Base-by-base conservation (phyloP, 2,113 vertebrate genomes). In the Brienomyrus longianalis region DNA sequence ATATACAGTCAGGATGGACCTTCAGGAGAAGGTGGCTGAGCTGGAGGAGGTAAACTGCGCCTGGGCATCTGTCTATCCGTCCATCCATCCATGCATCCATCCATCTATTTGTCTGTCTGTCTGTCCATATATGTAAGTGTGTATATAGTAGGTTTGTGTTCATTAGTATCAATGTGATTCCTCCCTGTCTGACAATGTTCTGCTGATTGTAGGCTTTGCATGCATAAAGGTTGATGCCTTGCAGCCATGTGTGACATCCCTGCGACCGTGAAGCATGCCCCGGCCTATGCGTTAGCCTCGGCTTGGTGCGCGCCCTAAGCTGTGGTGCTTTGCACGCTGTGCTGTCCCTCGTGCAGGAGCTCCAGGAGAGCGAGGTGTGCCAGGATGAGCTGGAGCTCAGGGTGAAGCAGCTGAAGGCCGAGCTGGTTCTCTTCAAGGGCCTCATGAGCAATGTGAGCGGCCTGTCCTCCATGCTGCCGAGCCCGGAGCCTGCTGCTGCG, bases 371-470 rank as follows among this genome's bases (percentile, higher is more conserved):
- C 0, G 98, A 99, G 84, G 97, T 97, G 70, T 99, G 98, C 91
- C 98, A 99, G 90, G 98, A 99, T 51, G 98, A 99, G 90, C 95
- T 99, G 90, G 97, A 97, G 43, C 95, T 97, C 94, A 96, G 98
- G 94, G 98, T 99, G 90, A 96, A 99, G 93, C 97, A 98, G 93
- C 94, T 99, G 91, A 99, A 99, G 93, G 97, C 97, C 0, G 98
- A 99, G 92, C 95, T 99, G 85, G 98, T 99, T 87, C 96, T 99
- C 93, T 99, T 99, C 95, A 99, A 99, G 94, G 98, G 98, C 90
- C 96, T 99, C 91, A 98, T 99, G 98, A 99, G 98, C 94, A 99
- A 99, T 13, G 98, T 99, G 94, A 98, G 97, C 11, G 1, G 45
- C 1, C 48, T 51, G 45, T 5, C 2, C 3, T 23, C 13, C 77